These are phyloP conservation scores for Teleogryllus occipitalis DNA, from an alignment of 1,140 invertebrate genomes.

Conservation along the genomic window DNA sequence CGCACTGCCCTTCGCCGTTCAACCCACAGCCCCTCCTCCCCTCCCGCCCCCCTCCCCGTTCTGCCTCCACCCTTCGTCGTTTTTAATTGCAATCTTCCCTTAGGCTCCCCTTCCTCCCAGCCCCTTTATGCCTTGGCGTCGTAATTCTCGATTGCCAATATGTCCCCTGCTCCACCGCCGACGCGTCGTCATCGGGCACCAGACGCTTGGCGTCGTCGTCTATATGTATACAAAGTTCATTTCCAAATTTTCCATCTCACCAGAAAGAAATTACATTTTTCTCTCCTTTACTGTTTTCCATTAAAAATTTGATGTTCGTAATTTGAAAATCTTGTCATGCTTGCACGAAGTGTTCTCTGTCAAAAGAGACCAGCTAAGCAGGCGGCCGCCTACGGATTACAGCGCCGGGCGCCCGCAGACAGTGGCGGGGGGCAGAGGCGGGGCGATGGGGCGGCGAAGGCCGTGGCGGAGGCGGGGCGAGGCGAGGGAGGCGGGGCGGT, in stretches of 20 bases:
- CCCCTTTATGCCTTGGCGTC: not conserved
- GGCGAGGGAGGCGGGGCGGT: no score
- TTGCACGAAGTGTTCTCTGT: conserved; percentile 11
- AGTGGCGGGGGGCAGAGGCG: not conserved
- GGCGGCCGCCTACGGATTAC: not conserved
- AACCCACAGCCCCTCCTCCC: not conserved
- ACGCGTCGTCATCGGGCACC: not conserved
- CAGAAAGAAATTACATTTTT: conserved; percentile 22
- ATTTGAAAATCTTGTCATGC: conserved; percentile 21
- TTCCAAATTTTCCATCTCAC: conserved; percentile 19
- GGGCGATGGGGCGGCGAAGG: no score
- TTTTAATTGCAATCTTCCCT: conserved; percentile 5
- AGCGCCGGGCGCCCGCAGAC: no score
- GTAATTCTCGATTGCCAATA: conserved; percentile 4
- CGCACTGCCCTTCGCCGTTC: not conserved
- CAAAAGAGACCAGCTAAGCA: conserved; percentile 1
- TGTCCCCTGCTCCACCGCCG: not conserved
- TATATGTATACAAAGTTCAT: conserved; percentile 8
- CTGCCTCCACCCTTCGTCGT: not conserved
- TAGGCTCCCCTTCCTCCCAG: not conserved
- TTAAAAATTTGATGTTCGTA: conserved; percentile 18
- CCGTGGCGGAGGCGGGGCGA: no score
- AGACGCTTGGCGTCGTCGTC: not conserved
- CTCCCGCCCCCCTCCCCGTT: not conserved
- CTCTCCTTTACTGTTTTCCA: conserved; percentile 8